Evolutionary conservation across 2,888 invertebrate species (phyloP).

Genomic region (Pollenia labialis): DNA sequence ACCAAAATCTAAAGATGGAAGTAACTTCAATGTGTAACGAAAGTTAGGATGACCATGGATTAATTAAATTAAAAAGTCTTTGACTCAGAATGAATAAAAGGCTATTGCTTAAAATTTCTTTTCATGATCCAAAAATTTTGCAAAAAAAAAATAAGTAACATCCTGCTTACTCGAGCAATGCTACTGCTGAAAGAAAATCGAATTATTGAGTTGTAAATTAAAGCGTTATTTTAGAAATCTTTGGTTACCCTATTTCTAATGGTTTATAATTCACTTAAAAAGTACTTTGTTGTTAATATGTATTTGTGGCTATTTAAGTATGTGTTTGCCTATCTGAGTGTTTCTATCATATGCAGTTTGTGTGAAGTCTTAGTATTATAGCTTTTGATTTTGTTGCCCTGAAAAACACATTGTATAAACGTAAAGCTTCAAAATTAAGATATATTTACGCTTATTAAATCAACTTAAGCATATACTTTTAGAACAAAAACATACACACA

Average conservation of each 20-base stretch:
- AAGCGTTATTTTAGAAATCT: background rate
- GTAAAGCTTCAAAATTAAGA: conserved; percentile 52
- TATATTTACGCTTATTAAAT: conserved; percentile 64
- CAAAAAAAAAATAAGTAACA: background rate
- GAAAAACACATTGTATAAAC: conserved; percentile 30
- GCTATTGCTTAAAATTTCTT: no score
- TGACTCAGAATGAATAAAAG: no score
- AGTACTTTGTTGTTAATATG: conserved; percentile 7
- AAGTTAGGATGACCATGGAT: background rate
- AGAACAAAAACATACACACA: background rate
- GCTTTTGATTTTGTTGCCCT: conserved; percentile 17
- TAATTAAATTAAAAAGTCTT: no score
- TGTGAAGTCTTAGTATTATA: background rate
- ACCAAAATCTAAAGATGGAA: conserved; percentile 14
- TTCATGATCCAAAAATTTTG: no score
- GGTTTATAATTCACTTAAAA: background rate
- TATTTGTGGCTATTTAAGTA: background rate
- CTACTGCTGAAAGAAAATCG: no score
- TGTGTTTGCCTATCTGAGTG: background rate
- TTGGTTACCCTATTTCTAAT: conserved; percentile 3
- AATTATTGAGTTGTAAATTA: no score
- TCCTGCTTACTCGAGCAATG: no score
- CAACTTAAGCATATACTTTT: conserved; percentile 36
- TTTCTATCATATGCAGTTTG: background rate
- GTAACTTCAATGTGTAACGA: background rate